Evolutionary conservation across 2,797 vertebrate species (phyloP).

Genomic region (Amazona ochrocephala): DNA sequence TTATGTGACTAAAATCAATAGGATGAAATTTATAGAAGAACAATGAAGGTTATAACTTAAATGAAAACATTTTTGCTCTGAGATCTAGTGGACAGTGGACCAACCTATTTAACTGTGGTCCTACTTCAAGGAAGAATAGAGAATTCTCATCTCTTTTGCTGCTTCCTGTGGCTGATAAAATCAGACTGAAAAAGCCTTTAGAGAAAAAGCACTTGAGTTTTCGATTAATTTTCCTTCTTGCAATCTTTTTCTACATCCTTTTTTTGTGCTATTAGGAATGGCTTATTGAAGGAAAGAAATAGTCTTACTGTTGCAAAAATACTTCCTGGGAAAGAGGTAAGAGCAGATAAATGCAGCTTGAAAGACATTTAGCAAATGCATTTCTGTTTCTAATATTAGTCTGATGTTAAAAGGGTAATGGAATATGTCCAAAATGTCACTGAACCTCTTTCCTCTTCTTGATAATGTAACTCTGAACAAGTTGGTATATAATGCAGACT

Average conservation of each 20-base stretch:
- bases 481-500: not conserved
- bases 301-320: not conserved
- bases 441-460: not conserved
- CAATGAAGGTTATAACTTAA: not conserved
- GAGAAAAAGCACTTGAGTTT: not conserved
- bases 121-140: not conserved
- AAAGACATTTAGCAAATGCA: conserved; percentile 17
- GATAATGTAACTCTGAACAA: not conserved
- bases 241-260: not conserved
- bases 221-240: not conserved
- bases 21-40: not conserved
- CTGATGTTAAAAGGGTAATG: conserved; percentile 2
- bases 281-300: not conserved
- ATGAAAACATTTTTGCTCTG: not conserved
- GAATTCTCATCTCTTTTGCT: not conserved
- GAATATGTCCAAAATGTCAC: not conserved
- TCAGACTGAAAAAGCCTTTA: not conserved
- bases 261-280: not conserved
- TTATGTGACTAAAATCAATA: not conserved
- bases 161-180: not conserved
- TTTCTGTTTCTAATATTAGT: conserved; percentile 36
- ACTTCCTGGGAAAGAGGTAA: not conserved
- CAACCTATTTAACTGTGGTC: not conserved
- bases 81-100: not conserved
- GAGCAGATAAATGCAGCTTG: conserved; percentile 9